Conservation (phyloP, 2,797 vertebrate species). For the Halcyon badia region DNA sequence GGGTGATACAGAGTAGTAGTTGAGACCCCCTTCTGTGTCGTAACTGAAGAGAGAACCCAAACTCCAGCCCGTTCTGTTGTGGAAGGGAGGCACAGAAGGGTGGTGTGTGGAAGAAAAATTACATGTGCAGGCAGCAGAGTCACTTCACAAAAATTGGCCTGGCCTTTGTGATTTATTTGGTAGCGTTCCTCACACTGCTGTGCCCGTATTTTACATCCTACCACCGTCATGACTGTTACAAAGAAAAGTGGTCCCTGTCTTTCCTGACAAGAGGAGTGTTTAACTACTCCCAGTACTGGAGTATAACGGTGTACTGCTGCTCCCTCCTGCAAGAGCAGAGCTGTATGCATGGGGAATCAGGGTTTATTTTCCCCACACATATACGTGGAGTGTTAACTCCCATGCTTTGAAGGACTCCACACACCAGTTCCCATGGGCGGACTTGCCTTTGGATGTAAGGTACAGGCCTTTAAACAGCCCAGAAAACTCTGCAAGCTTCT, state of each 20-base stretch:
- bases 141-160: background rate
- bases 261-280: background rate
- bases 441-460: background rate
- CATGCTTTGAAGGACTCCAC: background rate
- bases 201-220: background rate
- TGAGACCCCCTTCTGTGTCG: background rate
- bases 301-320: background rate
- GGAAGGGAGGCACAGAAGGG: background rate
- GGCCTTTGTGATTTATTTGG: background rate
- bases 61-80: background rate
- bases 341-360: background rate
- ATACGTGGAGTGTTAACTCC: background rate
- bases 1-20: rapidly evolving
- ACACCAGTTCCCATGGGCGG: background rate
- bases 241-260: background rate
- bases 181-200: background rate
- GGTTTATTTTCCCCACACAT: background rate
- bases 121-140: background rate
- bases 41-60: background rate
- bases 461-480: background rate
- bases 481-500: background rate
- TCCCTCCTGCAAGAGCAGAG: background rate
- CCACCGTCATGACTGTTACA: background rate
- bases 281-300: background rate
- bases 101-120: background rate